phyloP scores from a whole-genome alignment of 1,140 invertebrate species.

The Ericerus pela region DNA sequence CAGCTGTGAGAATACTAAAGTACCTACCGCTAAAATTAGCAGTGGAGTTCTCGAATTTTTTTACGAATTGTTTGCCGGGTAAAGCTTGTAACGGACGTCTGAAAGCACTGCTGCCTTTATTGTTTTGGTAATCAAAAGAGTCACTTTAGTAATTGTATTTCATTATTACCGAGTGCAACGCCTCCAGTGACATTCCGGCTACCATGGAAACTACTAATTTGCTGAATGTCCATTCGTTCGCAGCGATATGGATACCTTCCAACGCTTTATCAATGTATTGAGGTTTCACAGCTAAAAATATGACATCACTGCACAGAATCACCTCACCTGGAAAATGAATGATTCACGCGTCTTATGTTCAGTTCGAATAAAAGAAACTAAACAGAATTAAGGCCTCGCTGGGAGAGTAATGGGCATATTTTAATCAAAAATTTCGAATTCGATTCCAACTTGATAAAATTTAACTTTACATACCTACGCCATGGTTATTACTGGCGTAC shows the following conservation, averaged over 20 bases:
- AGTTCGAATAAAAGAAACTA: conserved; percentile 8
- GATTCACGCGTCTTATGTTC: neutral
- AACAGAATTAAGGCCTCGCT: neutral
- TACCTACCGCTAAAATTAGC: no score
- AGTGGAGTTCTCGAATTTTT: neutral
- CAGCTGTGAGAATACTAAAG: no score
- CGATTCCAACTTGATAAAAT: conserved; percentile 26
- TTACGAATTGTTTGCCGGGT: neutral
- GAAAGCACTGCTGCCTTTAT: no score
- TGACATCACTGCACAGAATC: conserved; percentile 46
- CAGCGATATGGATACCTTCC: conserved; percentile 30
- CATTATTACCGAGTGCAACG: conserved; percentile 53
- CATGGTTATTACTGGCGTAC: no score
- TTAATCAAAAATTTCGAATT: neutral
- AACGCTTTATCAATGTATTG: conserved; percentile 50
- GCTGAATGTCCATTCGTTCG: conserved; percentile 30
- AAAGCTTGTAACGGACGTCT: no score
- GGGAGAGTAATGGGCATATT: neutral
- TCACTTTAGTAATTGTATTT: no score
- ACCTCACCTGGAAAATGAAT: conserved; percentile 33
- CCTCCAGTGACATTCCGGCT: conserved; percentile 54
- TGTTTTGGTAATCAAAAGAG: no score
- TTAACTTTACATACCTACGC: neutral
- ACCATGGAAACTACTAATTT: conserved; percentile 62
- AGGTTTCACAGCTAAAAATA: conserved; percentile 78